phyloP scores from a whole-genome alignment of 1,140 invertebrate species.

The Phymorhynchus buccinoides region DNA sequence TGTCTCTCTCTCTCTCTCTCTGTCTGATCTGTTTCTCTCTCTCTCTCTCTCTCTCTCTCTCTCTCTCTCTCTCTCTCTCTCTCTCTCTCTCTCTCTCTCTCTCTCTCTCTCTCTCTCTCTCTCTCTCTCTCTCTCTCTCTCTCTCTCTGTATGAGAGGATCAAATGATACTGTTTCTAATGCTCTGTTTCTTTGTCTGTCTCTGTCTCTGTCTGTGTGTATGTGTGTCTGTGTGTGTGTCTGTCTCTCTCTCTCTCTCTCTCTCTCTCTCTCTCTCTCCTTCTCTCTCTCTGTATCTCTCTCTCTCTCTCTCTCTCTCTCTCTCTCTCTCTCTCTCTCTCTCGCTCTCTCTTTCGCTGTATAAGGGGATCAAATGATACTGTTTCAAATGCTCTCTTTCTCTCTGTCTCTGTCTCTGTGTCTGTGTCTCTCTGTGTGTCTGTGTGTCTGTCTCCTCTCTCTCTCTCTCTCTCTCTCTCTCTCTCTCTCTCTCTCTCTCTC shows the following conservation, averaged over 20 bases:
- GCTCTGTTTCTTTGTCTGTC: neutral
- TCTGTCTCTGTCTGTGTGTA: too few species aligned
- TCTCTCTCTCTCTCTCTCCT: neutral
- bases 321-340: neutral
- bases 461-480: neutral
- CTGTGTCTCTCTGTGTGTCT: neutral
- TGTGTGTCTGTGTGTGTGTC: neutral
- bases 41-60: neutral
- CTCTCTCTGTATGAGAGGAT: neutral
- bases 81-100: neutral
- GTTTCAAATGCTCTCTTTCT: neutral
- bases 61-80: neutral
- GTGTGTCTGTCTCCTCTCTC: neutral
- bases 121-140: neutral
- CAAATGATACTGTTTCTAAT: neutral
- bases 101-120: neutral
- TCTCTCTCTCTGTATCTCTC: neutral
- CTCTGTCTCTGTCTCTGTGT: neutral
- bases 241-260: neutral
- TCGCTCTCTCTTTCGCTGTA: neutral
- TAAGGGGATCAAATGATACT: neutral
- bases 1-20: neutral
- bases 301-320: slow-evolving; percentile 1
- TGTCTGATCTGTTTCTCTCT: neutral
- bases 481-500: neutral